Conservation (phyloP, 1,140 invertebrate genomes). For the Polyergus mexicanus region DNA sequence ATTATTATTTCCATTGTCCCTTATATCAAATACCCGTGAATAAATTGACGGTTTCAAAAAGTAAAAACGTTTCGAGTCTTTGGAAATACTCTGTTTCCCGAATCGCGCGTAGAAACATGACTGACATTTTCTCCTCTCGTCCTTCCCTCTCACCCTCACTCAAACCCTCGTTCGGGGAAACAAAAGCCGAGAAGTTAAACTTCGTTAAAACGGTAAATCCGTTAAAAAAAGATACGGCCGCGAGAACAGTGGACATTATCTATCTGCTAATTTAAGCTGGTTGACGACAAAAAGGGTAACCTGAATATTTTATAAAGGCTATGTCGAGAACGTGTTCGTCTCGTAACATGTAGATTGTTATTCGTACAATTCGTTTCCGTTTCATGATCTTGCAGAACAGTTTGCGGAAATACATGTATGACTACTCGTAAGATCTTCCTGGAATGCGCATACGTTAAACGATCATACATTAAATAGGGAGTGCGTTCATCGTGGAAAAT, state of each 20-base stretch:
- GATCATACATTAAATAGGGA: neutral
- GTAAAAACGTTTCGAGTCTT: neutral
- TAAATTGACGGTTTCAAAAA: neutral
- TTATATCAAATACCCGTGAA: neutral
- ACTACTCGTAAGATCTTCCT: neutral
- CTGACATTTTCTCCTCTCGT: neutral
- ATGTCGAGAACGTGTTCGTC: slow-evolving; percentile 25
- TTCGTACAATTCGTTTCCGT: neutral
- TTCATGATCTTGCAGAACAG: neutral
- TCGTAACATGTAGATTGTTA: neutral
- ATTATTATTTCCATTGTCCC: neutral
- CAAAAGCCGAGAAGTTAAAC: slow-evolving; percentile 28
- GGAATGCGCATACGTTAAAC: neutral
- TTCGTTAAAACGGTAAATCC: slow-evolving; percentile 47
- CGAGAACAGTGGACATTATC: slow-evolving; percentile 61
- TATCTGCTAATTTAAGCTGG: slow-evolving; percentile 80
- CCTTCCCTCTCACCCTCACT: neutral
- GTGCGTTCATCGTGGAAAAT: neutral
- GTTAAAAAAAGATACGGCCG: slow-evolving; percentile 29
- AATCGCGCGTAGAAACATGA: neutral
- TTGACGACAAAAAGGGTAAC: slow-evolving; percentile 48
- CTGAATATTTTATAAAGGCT: slow-evolving; percentile 80
- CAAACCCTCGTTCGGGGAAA: neutral
- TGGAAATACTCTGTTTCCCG: neutral
- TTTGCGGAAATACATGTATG: neutral